Evolutionary conservation across 2,113 vertebrate species (phyloP), one percentile per base, ranked within the genome.

Genomic region (Urocolius indicus): DNA sequence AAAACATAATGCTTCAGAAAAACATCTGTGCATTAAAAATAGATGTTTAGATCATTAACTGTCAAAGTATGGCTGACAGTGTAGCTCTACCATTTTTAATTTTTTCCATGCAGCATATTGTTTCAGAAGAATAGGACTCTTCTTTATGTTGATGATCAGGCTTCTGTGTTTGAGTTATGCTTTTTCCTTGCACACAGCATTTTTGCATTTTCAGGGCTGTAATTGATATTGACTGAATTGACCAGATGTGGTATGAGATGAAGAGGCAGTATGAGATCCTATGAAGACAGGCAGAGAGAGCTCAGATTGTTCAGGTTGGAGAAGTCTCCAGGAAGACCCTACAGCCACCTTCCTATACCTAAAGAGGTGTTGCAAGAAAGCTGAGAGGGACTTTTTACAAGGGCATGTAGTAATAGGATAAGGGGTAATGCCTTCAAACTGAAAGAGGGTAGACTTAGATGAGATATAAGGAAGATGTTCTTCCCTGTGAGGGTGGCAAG

Each of bases 191-290:
- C 14, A 41, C 29, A 41, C 32, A 72, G 48, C 14, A 51, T 32
- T 86, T 87, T 34, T 62, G 24, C 17, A 9, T 90, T 92, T 94
- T 81, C 51, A 61, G 62, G 26, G 29, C 48, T 84, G 21, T 38
- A 83, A 7, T 18, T 51, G 62, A 32, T 34, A 82, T 22, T 65
- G 63, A 13, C 29, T 34, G 32, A 67, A 58, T 49, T 46, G 57
- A 17, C 21, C 27, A 38, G 19, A 26, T 0, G 0, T 59, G 48
- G 6, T 77, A 18, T 84, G n/a, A 59, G 9, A 29, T 66, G 51
- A 19, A 71, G 55, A 48, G 72, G 16, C 29, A 41, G 30, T 34
- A 8, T 21, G 17, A 91, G 29, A 46, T 41, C 38, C 38, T 41
- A 41, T 41, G 38, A 41, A 41, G 12, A 41, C 38, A 41, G 38